Conservation (phyloP, 2,797 vertebrate genomes). For the Cirrhinus molitorella region DNA sequence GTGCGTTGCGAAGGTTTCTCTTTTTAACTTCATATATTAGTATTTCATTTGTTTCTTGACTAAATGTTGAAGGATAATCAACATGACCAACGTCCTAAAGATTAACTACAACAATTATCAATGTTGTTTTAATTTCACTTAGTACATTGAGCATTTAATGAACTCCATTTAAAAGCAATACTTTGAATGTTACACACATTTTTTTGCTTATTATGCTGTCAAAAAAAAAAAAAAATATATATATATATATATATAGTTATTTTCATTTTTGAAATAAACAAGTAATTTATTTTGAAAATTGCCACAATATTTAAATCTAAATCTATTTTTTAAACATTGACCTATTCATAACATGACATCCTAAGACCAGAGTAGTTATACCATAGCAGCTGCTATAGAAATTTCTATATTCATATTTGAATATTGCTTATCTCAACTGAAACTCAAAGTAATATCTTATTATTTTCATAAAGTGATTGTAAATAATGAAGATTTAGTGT, state of each 20-base stretch:
- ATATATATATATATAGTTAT: background rate
- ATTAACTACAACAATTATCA: background rate
- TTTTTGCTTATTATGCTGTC: background rate
- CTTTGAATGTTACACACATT: background rate
- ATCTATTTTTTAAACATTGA: background rate
- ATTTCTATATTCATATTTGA: background rate
- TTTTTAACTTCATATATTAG: background rate
- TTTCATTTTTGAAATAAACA: background rate
- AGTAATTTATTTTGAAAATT: background rate
- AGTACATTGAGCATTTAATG: background rate
- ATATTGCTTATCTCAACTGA: background rate
- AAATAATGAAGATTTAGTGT: background rate
- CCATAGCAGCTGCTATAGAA: background rate
- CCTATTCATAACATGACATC: background rate
- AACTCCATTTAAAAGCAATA: background rate
- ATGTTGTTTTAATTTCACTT: background rate
- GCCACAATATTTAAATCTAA: background rate
- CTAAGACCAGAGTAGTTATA: background rate
- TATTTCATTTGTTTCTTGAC: background rate
- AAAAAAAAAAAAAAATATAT: too few species aligned
- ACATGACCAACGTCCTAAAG: background rate
- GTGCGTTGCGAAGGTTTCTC: background rate
- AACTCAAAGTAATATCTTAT: background rate
- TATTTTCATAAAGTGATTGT: background rate
- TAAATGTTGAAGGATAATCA: background rate